A percentile compares a stretch with the other conserved stretches of the same genome.
Conservation (phyloP, 2,888 invertebrate genomes). For the Apamea epomidion region DNA sequence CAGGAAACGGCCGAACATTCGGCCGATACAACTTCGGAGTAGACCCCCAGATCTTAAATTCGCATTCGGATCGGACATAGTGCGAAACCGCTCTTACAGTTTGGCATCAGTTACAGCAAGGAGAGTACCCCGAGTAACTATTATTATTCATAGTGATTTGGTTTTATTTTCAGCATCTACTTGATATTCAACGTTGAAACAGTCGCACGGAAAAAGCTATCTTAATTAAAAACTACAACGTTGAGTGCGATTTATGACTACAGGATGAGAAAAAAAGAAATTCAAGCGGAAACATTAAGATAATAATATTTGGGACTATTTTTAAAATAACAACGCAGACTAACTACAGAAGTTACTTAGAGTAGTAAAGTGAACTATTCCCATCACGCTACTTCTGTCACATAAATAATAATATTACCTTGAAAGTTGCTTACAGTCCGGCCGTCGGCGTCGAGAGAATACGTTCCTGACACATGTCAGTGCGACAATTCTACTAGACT, state of each 20-base stretch:
- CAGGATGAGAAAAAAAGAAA: not conserved
- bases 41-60: no score
- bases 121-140: not conserved
- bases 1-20: no score
- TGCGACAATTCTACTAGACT: no score
- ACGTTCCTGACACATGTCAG: no score
- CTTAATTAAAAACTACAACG: not conserved
- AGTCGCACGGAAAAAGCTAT: not conserved
- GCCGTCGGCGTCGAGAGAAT: no score
- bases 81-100: no score
- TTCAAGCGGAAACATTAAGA: slow-evolving; percentile 36
- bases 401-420: not conserved
- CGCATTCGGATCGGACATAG: no score
- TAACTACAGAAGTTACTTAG: not conserved
- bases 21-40: no score
- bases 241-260: not conserved
- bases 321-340: not conserved
- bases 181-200: no score
- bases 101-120: no score
- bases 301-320: slow-evolving; percentile 8
- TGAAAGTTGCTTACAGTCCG: not conserved
- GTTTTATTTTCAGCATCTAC: no score
- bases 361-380: not conserved
- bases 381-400: not conserved
- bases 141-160: not conserved